phyloP scores from a whole-genome alignment of 2,113 vertebrate species.

The Gallinago media region DNA sequence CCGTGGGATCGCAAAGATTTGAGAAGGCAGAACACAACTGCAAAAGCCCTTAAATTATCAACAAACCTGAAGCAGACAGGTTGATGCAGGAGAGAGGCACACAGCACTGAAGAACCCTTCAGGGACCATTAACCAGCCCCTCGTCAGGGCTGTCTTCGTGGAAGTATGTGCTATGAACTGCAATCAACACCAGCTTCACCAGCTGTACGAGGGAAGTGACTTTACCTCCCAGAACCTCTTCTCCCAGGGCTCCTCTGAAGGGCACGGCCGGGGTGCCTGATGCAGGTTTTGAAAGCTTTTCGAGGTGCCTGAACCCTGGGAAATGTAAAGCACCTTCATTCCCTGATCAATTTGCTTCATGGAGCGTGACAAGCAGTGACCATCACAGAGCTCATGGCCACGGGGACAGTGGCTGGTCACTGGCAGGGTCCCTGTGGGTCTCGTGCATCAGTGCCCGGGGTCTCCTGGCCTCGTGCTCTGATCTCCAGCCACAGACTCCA shows the following conservation, averaged over 20 bases:
- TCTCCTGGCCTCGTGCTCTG: not conserved
- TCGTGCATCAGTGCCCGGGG: rapidly evolving
- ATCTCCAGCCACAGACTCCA: not conserved
- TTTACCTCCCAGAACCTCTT: not conserved
- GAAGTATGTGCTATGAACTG: not conserved
- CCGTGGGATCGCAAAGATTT: rapidly evolving
- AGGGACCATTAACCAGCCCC: not conserved
- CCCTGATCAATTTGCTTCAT: not conserved
- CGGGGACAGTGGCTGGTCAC: rapidly evolving
- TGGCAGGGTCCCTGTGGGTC: not conserved
- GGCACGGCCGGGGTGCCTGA: not conserved
- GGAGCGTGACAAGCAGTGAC: rapidly evolving
- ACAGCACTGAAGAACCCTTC: not conserved
- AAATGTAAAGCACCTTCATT: not conserved
- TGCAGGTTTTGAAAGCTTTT: not conserved
- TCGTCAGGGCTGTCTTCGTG: not conserved
- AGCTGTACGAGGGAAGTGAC: too few relatives aligned
- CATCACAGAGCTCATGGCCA: rapidly evolving
- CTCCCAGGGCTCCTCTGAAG: not conserved
- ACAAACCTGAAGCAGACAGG: not conserved
- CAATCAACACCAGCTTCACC: not conserved
- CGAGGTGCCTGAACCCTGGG: not conserved
- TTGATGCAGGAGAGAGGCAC: not conserved
- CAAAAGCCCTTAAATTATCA: not conserved
- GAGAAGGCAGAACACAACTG: not conserved